Evolutionary conservation across 2,888 invertebrate genomes (phyloP), one percentile per base, ranked within the genome.

Genomic region (Orthosia gracilis): DNA sequence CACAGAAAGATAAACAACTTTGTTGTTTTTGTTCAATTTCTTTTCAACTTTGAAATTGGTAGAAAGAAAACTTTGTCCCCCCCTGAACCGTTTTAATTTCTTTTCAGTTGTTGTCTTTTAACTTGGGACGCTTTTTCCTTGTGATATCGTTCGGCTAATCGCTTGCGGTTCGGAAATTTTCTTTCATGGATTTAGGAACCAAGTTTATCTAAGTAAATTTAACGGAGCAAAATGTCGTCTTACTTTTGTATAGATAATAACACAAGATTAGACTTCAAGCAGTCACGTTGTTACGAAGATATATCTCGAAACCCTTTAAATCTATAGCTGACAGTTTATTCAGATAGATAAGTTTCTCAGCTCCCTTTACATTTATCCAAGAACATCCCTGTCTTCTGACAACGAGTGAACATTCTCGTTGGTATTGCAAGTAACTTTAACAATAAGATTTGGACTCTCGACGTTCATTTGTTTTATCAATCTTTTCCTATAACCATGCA

Each of bases 51-150:
- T 49, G 11, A 45, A 70, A 59, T 68, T 40, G 47, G 59, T 31
- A 15, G n/a, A 59, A 65, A 64, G 31, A 64, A 76, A 70, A 61
- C 67, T 83, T 68, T 61, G 2, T 23, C 12, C 31, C 13, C 11
- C 31, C 11, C n/a, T 40, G 17, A 68, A 49, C 40, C 26, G 47
- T 65, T 49, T 59, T 61, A 64, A 67, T 61, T 76, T 69, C 7
- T 17, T 68, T 58, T 61, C 17, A 18, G 50, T 52, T 81, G 59
- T 73, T 73, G 55, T 23, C n/a, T 70, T 77, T 61, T 55, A 68
- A 40, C 40, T 68, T 47, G 40, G 17, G 17, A 23, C 45, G 26
- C 4, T 47, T 65, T 57, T 66, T 68, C 55, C 17, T 62, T 62
- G 55, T 55, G 78, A 65, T 54, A 45, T 66, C 58, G 15, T 58